A percentile compares a stretch with the other conserved stretches of the same genome.
phyloP scores from a whole-genome alignment of 1,140 invertebrate species.

The Littorina saxatilis region DNA sequence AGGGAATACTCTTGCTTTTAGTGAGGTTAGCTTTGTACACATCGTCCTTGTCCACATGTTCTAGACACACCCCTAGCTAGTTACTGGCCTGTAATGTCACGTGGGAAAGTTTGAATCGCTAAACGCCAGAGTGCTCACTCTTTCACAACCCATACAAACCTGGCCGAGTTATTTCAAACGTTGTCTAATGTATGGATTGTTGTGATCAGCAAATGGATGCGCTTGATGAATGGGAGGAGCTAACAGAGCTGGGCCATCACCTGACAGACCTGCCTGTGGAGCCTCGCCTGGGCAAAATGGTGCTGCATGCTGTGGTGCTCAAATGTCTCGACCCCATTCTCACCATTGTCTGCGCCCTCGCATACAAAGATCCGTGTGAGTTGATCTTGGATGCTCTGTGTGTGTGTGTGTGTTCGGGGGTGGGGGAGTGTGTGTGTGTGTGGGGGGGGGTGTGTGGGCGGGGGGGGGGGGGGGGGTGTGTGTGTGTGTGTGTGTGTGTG shows the following conservation, averaged over 20 bases:
- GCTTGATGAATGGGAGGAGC: constrained; percentile 84
- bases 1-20: too few relatives aligned
- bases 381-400: constrained; percentile 47
- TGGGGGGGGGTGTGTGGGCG: background rate
- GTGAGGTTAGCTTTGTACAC: too few relatives aligned
- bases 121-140: too few relatives aligned
- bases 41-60: too few relatives aligned
- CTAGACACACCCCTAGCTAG: too few relatives aligned
- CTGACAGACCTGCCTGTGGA: constrained; percentile 93
- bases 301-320: constrained; percentile 92
- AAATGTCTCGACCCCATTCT: constrained; percentile 96
- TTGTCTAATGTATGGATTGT: too few relatives aligned
- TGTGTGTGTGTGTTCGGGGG: background rate
- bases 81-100: too few relatives aligned
- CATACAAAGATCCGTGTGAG: constrained; percentile 84
- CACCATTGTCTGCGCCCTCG: constrained; percentile 91
- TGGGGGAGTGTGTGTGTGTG: background rate
- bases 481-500: too few relatives aligned
- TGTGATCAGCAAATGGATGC: constrained; percentile 90
- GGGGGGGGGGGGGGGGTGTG: too few relatives aligned
- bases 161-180: too few relatives aligned
- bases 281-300: constrained; percentile 92
- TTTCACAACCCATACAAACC: too few relatives aligned
- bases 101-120: too few relatives aligned
- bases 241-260: constrained; percentile 92